Evolutionary conservation across 2,888 invertebrate species (phyloP).

Genomic region (Drosophila niveifrons): DNA sequence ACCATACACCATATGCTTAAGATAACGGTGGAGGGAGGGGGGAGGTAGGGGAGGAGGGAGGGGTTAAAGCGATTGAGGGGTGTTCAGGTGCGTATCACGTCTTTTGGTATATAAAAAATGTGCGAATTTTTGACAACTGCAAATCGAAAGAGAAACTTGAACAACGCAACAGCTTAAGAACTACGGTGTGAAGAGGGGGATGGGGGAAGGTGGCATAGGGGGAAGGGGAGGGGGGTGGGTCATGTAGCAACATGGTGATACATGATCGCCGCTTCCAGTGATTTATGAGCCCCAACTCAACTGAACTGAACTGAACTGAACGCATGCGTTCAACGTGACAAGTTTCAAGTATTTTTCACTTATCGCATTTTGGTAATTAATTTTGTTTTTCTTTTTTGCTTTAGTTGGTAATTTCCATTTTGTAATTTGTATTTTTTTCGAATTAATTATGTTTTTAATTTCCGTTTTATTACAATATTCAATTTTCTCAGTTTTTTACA

Average conservation of each 20-base stretch:
- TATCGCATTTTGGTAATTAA: background rate
- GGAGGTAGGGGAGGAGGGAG: background rate
- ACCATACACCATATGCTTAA: too few species aligned
- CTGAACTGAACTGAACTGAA: background rate
- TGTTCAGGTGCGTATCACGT: conserved; percentile 26
- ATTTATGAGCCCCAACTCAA: conserved; percentile 52
- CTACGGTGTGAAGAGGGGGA: background rate
- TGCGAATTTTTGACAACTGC: conserved; percentile 76
- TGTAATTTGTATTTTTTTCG: too few species aligned
- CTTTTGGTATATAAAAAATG: conserved; percentile 48
- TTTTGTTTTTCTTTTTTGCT: background rate
- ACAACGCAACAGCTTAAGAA: background rate
- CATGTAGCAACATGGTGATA: conserved; percentile 66
- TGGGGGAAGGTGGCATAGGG: background rate
- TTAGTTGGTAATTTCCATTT: background rate
- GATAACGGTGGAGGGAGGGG: background rate
- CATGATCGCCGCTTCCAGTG: conserved; percentile 58
- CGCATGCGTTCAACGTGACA: conserved; percentile 37
- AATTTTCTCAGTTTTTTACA: too few species aligned
- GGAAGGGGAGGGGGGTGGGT: conserved; percentile 1
- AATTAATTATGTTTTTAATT: too few species aligned
- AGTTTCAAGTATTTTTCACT: conserved; percentile 28
- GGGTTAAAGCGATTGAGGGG: too few species aligned
- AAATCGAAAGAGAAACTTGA: conserved; percentile 48
- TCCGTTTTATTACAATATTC: too few species aligned